Evolutionary conservation across 2,797 vertebrate genomes (phyloP), one percentile per base, ranked within the genome.

Genomic region (Catostomus latipinnis): DNA sequence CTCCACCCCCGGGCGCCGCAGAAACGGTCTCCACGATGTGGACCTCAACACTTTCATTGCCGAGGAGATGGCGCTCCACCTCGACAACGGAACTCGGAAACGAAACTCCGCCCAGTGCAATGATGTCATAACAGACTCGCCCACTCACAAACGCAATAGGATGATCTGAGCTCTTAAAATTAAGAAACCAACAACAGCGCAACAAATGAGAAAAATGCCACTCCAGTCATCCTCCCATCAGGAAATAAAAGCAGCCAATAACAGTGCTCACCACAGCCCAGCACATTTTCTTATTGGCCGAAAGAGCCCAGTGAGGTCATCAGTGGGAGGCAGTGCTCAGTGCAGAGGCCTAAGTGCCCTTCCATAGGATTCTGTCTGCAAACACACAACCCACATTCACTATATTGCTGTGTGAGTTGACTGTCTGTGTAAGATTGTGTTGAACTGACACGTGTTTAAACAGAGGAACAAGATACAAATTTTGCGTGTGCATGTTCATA

Each of bases 21-120:
- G 97, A 93, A 99, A 99, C 78, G 97, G 98, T 93, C 97, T 99
- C 77, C 98, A 98, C 84, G 98, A 99, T 81, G 95, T 99, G 89
- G 98, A 99, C 94, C 96, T 99, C 92, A 99, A 99, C 95, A 99
- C 98, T 94, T 99, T 99, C 95, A 99, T 99, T 84, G 97, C 97
- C 58, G 98, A 99, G 95, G 97, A 99, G 93, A 99, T 99, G 98
- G 98, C 97, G 85, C 97, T 98, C 90, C 97, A 99, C 92, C 95
- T 99, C 94, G 98, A 99, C 94, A 95, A 95, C 93, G 94, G 95
- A 94, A 96, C 96, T 91, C 96, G 98, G 91, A 99, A 99, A 94
- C 96, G 98, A 92, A 97, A 96, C 93, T 96, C 98, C 87, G 94
- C 97, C 93, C 97, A 98, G 91, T 99, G 97, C 93, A 94, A 95